Percentiles rank a stretch among this genome's conserved stretches.
Evolutionary conservation across 2,113 vertebrate species (phyloP).

Genomic region (Crotalus tigris): DNA sequence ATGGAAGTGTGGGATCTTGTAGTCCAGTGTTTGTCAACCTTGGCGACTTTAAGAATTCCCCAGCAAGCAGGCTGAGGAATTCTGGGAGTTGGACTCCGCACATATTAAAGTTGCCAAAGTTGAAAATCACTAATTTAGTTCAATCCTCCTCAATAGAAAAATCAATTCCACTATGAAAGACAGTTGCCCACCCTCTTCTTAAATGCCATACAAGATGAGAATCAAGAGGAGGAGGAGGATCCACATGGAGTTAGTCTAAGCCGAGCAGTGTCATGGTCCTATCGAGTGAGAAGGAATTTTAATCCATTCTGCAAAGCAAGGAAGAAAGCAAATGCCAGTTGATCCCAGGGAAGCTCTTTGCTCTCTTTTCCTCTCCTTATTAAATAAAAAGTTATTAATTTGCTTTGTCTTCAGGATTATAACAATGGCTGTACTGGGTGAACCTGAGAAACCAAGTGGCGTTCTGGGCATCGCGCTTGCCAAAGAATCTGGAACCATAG

Average conservation of each 20-base stretch:
- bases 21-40: background rate
- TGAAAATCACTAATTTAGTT: background rate
- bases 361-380: background rate
- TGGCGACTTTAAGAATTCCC: background rate
- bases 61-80: background rate
- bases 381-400: background rate
- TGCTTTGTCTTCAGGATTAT: slow-evolving; percentile 70
- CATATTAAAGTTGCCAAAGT: background rate
- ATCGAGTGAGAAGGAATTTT: background rate
- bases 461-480: slow-evolving; percentile 82
- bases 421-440: slow-evolving; percentile 81
- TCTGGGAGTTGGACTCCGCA: background rate
- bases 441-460: slow-evolving; percentile 75
- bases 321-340: background rate
- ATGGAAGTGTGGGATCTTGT: background rate
- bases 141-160: background rate
- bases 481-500: slow-evolving; percentile 77
- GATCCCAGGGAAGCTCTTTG: background rate
- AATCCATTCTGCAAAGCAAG: background rate
- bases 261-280: background rate
- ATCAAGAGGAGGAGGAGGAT: background rate
- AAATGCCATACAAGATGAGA: background rate
- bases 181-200: background rate
- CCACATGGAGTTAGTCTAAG: background rate
- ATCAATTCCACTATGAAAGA: background rate